Evolutionary conservation across 2,113 vertebrate species (phyloP).

Genomic region (Gasterosteus nipponicus): DNA sequence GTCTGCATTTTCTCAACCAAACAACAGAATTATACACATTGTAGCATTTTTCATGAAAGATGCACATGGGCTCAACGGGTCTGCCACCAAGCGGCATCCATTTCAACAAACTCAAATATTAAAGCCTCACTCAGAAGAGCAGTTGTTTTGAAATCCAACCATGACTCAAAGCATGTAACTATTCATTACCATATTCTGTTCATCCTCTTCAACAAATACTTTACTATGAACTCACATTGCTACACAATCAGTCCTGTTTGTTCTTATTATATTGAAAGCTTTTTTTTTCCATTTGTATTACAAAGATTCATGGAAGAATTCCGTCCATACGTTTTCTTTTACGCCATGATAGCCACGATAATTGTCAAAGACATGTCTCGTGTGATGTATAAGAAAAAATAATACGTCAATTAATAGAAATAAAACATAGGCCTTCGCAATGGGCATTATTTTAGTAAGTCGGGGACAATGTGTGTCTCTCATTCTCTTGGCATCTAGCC

Average conservation of each 20-base stretch:
- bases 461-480: slow-evolving; percentile 56
- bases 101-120: not conserved
- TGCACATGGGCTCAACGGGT: not conserved
- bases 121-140: not conserved
- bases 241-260: not conserved
- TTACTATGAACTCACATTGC: not conserved
- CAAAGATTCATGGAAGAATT: not conserved
- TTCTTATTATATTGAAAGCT: not conserved
- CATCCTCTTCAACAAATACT: not conserved
- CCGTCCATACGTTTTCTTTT: not conserved
- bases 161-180: not conserved
- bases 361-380: slow-evolving; percentile 26
- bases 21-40: not conserved
- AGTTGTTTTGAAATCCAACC: not conserved
- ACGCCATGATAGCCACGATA: not conserved
- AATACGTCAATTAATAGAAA: slow-evolving; percentile 12
- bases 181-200: not conserved
- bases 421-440: slow-evolving; percentile 49
- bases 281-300: not conserved
- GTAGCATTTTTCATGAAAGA: not conserved
- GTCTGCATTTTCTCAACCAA: no score
- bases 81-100: not conserved
- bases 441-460: slow-evolving; percentile 59
- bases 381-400: slow-evolving; percentile 3
- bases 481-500: slow-evolving; percentile 66